Conservation (phyloP, 2,888 invertebrate species). For the Drosophila bunnanda region DNA sequence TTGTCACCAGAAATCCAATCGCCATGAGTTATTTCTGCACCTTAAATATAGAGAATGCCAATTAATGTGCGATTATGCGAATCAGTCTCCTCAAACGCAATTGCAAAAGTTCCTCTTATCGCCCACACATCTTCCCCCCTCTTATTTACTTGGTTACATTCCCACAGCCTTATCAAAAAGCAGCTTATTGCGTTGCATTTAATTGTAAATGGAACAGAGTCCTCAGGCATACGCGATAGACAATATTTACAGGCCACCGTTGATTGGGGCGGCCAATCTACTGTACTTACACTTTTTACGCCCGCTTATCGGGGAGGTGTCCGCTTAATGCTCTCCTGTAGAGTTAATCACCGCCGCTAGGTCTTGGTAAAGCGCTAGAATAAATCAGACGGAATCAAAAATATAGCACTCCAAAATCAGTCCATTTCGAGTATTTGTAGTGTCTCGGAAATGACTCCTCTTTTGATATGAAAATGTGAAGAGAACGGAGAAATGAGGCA, state of each 20-base stretch:
- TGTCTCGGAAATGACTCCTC: constrained; percentile 2
- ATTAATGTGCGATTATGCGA: constrained; percentile 14
- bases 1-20: constrained; percentile 6
- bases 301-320: constrained; percentile 2
- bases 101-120: constrained; percentile 9
- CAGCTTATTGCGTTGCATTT: constrained; percentile 37
- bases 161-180: constrained; percentile 22
- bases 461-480: background rate
- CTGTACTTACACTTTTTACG: constrained; percentile 23
- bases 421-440: background rate
- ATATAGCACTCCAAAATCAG: constrained; percentile 1
- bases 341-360: background rate
- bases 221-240: background rate
- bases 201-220: constrained; percentile 11
- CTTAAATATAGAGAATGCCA: background rate
- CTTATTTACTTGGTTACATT: constrained; percentile 13
- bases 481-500: background rate
- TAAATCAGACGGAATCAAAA: background rate
- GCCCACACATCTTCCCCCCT: background rate
- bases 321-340: background rate
- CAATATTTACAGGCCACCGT: background rate
- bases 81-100: background rate
- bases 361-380: background rate
- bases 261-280: background rate
- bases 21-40: constrained; percentile 9